Percentiles rank a stretch among this genome's conserved stretches.
Conservation (phyloP, 2,888 invertebrate genomes). For the Matsumyia berberina region DNA sequence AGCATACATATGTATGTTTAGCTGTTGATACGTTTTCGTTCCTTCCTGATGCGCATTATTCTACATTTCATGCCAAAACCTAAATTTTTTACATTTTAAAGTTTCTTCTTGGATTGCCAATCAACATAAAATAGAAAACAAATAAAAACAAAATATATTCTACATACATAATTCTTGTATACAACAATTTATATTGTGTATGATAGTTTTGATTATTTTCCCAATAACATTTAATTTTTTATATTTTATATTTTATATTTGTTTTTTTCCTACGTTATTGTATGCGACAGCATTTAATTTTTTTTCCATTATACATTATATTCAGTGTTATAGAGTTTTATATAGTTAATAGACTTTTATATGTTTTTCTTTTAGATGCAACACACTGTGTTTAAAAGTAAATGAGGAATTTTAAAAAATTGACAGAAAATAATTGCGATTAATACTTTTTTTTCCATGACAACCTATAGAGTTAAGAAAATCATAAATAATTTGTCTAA, state of each 20-base stretch:
- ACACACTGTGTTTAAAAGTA: conserved; percentile 7
- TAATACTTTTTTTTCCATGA: conserved; percentile 54
- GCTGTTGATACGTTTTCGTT: conserved; percentile 13
- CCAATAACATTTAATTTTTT: conserved; percentile 2
- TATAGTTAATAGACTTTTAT: conserved; percentile 9
- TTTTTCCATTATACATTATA: conserved; percentile 11
- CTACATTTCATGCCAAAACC: neutral
- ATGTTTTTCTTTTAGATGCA: neutral
- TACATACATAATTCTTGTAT: conserved; percentile 24
- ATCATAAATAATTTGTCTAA: conserved; percentile 2
- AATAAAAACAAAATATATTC: conserved; percentile 11
- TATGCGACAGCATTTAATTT: conserved; percentile 70
- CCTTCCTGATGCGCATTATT: neutral
- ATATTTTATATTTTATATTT: conserved; percentile 13
- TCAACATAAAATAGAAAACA: neutral
- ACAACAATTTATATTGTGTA: conserved; percentile 39
- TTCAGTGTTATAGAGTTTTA: conserved; percentile 28
- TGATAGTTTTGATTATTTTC: conserved; percentile 20
- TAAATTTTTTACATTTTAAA: neutral
- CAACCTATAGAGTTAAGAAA: conserved; percentile 65
- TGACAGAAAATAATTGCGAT: conserved; percentile 59
- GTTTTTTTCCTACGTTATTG: conserved; percentile 62
- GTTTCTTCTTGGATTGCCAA: neutral
- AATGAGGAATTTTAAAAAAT: conserved; percentile 27
- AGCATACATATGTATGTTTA: neutral